Conservation (phyloP, 2,888 invertebrate species). For the Cecidostiba fungosa region DNA sequence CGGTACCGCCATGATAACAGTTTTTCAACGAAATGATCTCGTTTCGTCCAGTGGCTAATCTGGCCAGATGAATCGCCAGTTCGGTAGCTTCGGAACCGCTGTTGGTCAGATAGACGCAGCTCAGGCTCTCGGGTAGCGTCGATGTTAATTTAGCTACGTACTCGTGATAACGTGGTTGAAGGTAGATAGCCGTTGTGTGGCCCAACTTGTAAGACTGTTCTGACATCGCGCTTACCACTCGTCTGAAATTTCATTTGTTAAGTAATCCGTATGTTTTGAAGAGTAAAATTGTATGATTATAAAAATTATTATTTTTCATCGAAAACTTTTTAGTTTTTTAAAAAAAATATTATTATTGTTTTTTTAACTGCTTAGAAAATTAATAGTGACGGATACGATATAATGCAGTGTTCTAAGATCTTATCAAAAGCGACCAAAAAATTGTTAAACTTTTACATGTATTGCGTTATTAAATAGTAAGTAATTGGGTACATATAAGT, state of each 20-base stretch:
- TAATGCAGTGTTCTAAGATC: no score
- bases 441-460: no score
- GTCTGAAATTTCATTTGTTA: slow-evolving; percentile 82
- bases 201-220: slow-evolving; percentile 92
- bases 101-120: slow-evolving; percentile 95
- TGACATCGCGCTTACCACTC: slow-evolving; percentile 89
- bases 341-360: no score
- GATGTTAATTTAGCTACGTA: slow-evolving; percentile 91
- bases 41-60: slow-evolving; percentile 91
- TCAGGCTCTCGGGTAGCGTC: slow-evolving; percentile 92
- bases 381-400: no score
- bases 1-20: slow-evolving; percentile 96
- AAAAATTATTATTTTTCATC: neutral
- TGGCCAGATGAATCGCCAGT: slow-evolving; percentile 92
- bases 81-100: slow-evolving; percentile 99
- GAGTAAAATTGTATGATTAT: no score
- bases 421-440: no score
- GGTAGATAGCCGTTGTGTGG: slow-evolving; percentile 96
- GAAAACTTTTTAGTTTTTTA: neutral
- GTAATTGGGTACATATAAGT: no score
- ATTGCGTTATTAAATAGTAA: no score
- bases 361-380: no score
- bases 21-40: slow-evolving; percentile 94
- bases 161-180: slow-evolving; percentile 94
- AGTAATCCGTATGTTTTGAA: no score